Conservation (phyloP, 1,140 invertebrate genomes). For the Akabosia matsudoensis region DNA sequence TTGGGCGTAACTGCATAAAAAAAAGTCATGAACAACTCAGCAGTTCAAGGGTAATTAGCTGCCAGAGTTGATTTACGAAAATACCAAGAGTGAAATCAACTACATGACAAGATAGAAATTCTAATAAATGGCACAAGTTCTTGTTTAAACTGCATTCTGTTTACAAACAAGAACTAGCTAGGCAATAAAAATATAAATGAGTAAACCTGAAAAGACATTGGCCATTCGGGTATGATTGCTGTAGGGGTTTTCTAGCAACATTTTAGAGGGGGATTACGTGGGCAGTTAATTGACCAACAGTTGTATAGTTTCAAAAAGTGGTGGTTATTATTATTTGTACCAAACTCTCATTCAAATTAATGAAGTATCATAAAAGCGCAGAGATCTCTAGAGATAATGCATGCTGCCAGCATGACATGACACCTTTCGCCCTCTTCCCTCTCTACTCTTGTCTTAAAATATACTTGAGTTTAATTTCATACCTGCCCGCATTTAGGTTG, state of each 20-base stretch:
- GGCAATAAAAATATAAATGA: not conserved
- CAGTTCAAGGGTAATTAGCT: slow-evolving; percentile 19
- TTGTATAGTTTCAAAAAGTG: not conserved
- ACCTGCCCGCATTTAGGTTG: too few species aligned
- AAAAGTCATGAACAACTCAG: not conserved
- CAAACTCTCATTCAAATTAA: not conserved
- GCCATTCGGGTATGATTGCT: not conserved
- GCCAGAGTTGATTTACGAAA: not conserved
- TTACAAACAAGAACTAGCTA: not conserved
- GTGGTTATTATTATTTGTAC: too few species aligned
- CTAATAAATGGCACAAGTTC: too few species aligned
- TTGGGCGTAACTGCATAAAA: not conserved
- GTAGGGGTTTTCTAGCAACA: not conserved
- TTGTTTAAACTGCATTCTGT: too few species aligned
- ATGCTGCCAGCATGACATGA: not conserved
- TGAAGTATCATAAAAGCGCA: not conserved
- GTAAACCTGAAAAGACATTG: not conserved
- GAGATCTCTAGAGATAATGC: too few species aligned
- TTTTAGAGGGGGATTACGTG: not conserved
- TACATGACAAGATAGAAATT: slow-evolving; percentile 10
- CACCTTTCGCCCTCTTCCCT: not conserved
- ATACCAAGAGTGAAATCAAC: slow-evolving; percentile 10
- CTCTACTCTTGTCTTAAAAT: not conserved
- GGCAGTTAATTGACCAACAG: not conserved
- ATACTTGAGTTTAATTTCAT: not conserved